Conservation (phyloP, 2,113 vertebrate species). For the Mustela lutreola region DNA sequence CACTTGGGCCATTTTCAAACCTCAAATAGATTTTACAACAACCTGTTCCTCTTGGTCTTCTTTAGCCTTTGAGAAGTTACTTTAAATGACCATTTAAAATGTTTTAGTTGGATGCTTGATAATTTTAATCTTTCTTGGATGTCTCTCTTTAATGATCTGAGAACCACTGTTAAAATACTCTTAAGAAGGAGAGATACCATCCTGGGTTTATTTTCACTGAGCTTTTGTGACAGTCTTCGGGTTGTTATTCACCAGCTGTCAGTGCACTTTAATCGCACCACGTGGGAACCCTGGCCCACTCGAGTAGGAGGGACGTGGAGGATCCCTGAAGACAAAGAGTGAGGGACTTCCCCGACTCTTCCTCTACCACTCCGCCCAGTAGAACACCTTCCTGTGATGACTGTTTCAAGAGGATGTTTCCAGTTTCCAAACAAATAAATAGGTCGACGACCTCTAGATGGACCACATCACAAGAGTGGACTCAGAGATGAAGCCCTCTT, state of each 20-base stretch:
- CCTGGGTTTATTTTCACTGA: neutral
- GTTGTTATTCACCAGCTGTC: neutral
- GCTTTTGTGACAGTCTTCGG: neutral
- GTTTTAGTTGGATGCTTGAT: neutral
- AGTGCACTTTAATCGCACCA: neutral
- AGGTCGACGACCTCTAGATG: neutral
- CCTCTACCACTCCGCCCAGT: neutral
- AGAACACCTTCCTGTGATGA: neutral
- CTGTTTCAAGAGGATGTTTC: neutral
- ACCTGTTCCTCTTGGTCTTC: neutral
- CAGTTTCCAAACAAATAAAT: neutral
- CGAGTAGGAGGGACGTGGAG: accelerated
- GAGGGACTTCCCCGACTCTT: neutral
- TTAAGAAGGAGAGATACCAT: neutral
- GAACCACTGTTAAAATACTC: neutral
- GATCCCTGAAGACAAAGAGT: neutral
- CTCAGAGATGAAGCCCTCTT: neutral
- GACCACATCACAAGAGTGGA: neutral
- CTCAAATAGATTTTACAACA: neutral
- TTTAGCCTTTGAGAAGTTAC: neutral
- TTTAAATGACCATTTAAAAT: neutral
- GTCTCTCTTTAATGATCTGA: neutral
- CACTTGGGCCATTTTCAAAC: neutral
- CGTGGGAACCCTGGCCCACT: neutral
- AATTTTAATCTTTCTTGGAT: neutral